A percentile compares a stretch with the other conserved stretches of the same genome.
Evolutionary conservation across 2,113 vertebrate genomes (phyloP).

Genomic region (Henicopernis longicauda): DNA sequence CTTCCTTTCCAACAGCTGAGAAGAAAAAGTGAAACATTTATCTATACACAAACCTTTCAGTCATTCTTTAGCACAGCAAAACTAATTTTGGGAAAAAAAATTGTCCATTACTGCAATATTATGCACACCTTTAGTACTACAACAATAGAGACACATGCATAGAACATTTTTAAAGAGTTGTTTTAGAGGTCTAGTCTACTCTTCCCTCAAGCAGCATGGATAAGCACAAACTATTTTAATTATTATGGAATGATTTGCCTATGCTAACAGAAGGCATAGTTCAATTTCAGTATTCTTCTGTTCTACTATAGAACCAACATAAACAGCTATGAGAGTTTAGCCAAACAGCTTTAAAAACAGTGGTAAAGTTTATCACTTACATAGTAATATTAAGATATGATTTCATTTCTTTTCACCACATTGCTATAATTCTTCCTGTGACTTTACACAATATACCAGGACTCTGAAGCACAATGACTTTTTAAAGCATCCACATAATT

Average conservation of each 20-base stretch:
- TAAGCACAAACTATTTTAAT: not conserved
- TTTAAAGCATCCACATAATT: not conserved
- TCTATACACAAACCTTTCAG: not conserved
- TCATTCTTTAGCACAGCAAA: not conserved
- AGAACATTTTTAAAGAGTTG: not conserved
- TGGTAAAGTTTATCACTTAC: not conserved
- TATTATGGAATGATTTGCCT: not conserved
- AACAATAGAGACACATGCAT: not conserved
- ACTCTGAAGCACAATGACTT: not conserved
- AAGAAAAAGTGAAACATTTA: not conserved
- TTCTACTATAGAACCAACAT: not conserved
- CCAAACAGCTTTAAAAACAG: not conserved
- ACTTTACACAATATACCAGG: not conserved
- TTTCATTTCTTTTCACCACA: not conserved
- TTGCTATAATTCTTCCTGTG: not conserved
- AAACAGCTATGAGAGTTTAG: not conserved
- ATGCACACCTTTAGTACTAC: not conserved
- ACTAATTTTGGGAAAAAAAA: not conserved
- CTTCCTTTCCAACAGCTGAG: not conserved
- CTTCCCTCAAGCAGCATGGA: not conserved
- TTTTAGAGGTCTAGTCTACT: not conserved
- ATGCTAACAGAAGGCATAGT: not conserved
- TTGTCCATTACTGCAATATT: not conserved
- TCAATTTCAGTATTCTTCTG: not conserved
- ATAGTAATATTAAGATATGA: not conserved